Evolutionary conservation across 1,140 invertebrate species (phyloP).

Genomic region (Babylonia areolata): DNA sequence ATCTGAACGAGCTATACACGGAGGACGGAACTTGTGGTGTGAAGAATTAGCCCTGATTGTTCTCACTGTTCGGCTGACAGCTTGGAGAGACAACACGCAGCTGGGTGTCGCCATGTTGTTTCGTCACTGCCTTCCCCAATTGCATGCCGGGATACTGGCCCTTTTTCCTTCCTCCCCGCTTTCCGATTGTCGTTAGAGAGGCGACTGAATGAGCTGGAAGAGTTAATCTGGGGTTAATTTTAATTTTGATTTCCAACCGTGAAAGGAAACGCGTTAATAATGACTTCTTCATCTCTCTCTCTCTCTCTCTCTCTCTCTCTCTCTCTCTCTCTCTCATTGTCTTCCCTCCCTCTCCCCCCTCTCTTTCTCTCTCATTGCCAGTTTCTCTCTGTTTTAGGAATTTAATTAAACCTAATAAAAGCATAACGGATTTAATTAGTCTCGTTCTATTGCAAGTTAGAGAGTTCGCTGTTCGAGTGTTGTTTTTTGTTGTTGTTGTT

Average conservation of each 20-base stretch:
- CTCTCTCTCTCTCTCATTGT: not conserved
- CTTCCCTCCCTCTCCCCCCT: not conserved
- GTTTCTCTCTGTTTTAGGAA: not conserved
- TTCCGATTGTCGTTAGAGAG: constrained; percentile 11
- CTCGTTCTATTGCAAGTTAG: not conserved
- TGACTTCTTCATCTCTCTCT: constrained; percentile 14
- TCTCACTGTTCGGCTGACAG: constrained; percentile 15
- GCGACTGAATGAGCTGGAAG: not conserved
- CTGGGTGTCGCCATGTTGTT: constrained; percentile 22
- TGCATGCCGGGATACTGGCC: constrained; percentile 30
- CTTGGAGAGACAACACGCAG: constrained; percentile 24
- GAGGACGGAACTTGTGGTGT: not conserved
- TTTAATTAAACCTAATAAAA: not conserved
- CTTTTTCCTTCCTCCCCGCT: not conserved
- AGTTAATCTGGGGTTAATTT: constrained; percentile 29
- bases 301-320: not conserved
- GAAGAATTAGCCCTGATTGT: not conserved
- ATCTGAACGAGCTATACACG: not conserved
- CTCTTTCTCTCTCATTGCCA: not conserved
- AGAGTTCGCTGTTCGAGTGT: not conserved
- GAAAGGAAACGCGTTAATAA: not conserved
- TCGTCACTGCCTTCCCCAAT: not conserved
- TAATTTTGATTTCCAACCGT: not conserved
- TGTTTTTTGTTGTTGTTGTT: not conserved
- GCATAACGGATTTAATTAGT: not conserved